These are phyloP conservation scores for Sparidentex hasta DNA, from an alignment of 2,797 vertebrate genomes.

Conservation along the genomic window DNA sequence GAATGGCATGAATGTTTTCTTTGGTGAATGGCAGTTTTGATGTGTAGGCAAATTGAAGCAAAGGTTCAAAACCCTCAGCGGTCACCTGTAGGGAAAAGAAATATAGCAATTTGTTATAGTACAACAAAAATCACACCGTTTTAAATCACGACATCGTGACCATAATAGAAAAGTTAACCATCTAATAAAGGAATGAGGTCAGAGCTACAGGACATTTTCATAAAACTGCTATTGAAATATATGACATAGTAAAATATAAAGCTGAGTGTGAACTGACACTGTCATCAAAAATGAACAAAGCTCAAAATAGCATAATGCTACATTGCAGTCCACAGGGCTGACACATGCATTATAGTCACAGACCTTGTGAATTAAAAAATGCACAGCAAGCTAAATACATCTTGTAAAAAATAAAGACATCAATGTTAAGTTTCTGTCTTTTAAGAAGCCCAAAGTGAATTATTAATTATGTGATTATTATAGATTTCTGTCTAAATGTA, in stretches of 20 bases:
- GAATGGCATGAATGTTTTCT: slow-evolving; percentile 94
- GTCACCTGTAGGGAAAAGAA: slow-evolving; percentile 87
- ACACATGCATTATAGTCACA: background rate
- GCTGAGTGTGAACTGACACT: background rate
- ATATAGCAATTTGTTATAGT: slow-evolving; percentile 13
- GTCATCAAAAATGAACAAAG: background rate
- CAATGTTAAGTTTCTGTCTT: background rate
- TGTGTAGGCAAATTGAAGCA: slow-evolving; percentile 97
- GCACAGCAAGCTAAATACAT: background rate
- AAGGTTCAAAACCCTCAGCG: slow-evolving; percentile 93
- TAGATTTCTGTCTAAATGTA: background rate
- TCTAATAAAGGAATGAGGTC: background rate
- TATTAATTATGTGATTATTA: background rate
- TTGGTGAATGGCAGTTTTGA: slow-evolving; percentile 94
- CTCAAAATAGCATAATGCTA: background rate
- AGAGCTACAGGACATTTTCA: slow-evolving; percentile 2
- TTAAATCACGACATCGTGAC: background rate
- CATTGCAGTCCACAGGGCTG: background rate
- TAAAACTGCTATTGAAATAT: background rate
- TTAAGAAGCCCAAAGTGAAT: background rate
- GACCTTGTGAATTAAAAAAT: background rate
- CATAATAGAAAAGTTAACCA: background rate
- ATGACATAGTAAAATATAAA: background rate
- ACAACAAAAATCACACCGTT: slow-evolving; percentile 1
- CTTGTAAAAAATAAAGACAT: background rate